A percentile compares a stretch with the other conserved stretches of the same genome.
Evolutionary conservation across 2,797 vertebrate genomes (phyloP).

Genomic region (Rhinichthys osculus): DNA sequence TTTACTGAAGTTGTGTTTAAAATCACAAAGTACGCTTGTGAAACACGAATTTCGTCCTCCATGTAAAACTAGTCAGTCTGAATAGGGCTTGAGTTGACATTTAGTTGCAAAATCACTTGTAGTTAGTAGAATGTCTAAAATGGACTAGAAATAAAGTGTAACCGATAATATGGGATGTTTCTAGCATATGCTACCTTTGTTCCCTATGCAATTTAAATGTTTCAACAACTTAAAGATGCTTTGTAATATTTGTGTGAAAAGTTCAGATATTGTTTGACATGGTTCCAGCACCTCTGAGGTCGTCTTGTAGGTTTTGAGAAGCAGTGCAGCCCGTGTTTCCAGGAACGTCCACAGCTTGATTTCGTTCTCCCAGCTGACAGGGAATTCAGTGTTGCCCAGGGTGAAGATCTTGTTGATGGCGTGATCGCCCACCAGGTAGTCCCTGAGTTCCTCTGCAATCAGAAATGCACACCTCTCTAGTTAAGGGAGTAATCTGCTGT

Average conservation of each 20-base stretch:
- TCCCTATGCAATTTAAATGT: not conserved
- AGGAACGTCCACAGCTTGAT: conserved; percentile 98
- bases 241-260: not conserved
- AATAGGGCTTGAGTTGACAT: not conserved
- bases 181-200: not conserved
- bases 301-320: conserved; percentile 95
- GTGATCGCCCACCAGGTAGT: conserved; percentile 89
- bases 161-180: not conserved
- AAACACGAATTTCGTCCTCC: not conserved
- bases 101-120: not conserved
- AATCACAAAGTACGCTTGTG: not conserved
- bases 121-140: not conserved
- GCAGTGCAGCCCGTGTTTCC: conserved; percentile 92
- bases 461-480: conserved; percentile 41
- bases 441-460: conserved; percentile 90
- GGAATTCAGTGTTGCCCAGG: conserved; percentile 93
- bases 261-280: not conserved
- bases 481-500: conserved; percentile 44
- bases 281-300: conserved; percentile 84
- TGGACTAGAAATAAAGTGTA: not conserved
- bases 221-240: not conserved
- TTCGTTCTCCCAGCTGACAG: conserved; percentile 99
- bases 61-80: not conserved
- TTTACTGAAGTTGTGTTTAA: too few species aligned
- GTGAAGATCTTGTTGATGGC: conserved; percentile 96